phyloP scores from a whole-genome alignment of 2,113 vertebrate species.

The Ailurus styani region DNA sequence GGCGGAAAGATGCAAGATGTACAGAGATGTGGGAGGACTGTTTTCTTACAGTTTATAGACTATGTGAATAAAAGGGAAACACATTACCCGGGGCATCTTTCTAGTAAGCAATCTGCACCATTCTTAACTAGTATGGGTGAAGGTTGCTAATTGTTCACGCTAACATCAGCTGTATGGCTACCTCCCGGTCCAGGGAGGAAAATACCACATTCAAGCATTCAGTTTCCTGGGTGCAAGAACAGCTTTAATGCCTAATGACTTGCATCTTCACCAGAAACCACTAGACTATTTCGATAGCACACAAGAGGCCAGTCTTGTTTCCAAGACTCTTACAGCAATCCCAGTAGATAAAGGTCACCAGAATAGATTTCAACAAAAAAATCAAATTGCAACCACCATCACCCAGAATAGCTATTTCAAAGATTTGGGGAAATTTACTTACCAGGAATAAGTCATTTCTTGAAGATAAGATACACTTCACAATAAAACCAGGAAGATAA shows the following conservation, averaged over 20 bases:
- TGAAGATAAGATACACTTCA: not conserved
- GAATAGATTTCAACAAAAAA: not conserved
- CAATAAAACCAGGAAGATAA: not conserved
- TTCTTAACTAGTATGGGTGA: not conserved
- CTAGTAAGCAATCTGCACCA: not conserved
- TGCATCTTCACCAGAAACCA: not conserved
- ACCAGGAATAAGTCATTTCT: not conserved
- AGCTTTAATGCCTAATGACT: not conserved
- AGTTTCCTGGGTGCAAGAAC: not conserved
- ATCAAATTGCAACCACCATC: not conserved
- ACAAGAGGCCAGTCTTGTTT: conserved; percentile 3
- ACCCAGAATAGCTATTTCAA: not conserved
- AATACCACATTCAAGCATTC: not conserved
- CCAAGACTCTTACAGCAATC: not conserved
- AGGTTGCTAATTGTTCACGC: not conserved
- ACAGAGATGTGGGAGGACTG: not conserved
- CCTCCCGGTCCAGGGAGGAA: not conserved
- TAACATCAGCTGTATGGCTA: not conserved
- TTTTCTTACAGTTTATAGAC: not conserved
- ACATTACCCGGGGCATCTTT: not conserved
- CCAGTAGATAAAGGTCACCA: not conserved
- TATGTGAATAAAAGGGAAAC: not conserved
- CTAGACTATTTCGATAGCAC: not conserved
- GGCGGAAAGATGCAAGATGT: not conserved
- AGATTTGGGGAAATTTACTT: not conserved